These are phyloP conservation scores for Hesperophylax magnus DNA, from an alignment of 1,140 invertebrate species.

Conservation along the genomic window DNA sequence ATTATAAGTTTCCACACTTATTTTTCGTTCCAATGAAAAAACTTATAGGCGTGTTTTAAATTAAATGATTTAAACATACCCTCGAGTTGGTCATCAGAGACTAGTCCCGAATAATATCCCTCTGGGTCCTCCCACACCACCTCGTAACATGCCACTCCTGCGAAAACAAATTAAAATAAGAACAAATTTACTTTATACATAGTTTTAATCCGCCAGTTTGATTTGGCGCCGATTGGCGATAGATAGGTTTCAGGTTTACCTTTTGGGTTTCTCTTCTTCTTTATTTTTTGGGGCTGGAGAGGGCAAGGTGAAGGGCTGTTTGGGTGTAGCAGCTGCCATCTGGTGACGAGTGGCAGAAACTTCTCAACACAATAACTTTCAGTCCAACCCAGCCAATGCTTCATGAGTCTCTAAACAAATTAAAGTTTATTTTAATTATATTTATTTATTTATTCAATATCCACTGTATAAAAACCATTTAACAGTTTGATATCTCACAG, in stretches of 20 bases:
- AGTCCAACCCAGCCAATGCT: conserved; percentile 79
- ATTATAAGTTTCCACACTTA: no score
- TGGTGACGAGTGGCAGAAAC: conserved; percentile 81
- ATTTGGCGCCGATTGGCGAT: no score
- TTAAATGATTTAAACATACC: conserved; percentile 56
- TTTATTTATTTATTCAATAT: no score
- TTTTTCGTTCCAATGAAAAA: no score
- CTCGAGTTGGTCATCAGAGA: conserved; percentile 71
- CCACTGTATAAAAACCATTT: no score
- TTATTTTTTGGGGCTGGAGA: conserved; percentile 68
- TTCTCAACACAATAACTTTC: conserved; percentile 83
- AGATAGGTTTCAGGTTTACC: conserved; percentile 9
- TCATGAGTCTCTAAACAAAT: conserved; percentile 75
- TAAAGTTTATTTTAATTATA: neutral
- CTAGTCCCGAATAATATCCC: conserved; percentile 71
- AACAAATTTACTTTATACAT: no score
- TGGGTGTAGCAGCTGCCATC: conserved; percentile 76
- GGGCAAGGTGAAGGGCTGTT: conserved; percentile 48
- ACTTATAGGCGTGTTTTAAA: no score
- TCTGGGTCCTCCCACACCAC: conserved; percentile 77
- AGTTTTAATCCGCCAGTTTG: no score
- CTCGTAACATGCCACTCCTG: conserved; percentile 78
- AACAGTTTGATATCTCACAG: conserved; percentile 71
- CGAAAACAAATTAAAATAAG: conserved; percentile 13
- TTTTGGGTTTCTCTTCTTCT: conserved; percentile 69